A percentile compares a stretch with the other conserved stretches of the same genome.
These are phyloP conservation scores for Corythornis madagascariensis DNA, from an alignment of 2,113 vertebrate species.

Conservation along the genomic window DNA sequence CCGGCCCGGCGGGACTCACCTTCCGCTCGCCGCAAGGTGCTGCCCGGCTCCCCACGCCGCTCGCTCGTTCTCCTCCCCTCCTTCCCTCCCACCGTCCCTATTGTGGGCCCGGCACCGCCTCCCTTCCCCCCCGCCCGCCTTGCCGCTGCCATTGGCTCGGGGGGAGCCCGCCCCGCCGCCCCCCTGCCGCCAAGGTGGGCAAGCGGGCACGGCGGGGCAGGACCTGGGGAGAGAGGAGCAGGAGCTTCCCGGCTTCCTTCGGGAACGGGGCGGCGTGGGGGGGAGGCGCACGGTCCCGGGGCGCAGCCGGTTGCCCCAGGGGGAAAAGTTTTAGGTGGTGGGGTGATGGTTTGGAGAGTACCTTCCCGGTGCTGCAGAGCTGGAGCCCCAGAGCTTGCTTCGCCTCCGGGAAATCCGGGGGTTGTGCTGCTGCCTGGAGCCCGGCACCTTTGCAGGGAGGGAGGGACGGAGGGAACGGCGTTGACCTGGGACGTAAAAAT, in stretches of 20 bases:
- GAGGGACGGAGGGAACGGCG: background rate
- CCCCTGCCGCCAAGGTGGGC: background rate
- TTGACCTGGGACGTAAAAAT: background rate
- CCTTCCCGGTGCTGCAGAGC: background rate
- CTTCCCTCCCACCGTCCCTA: background rate
- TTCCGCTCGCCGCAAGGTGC: constrained; percentile 49
- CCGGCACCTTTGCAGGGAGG: background rate
- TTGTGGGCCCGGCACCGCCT: background rate
- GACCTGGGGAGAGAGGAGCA: background rate
- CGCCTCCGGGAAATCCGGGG: background rate
- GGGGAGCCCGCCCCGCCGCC: background rate
- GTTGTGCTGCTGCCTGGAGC: background rate
- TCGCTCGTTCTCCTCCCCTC: no score
- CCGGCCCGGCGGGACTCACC: constrained; percentile 10
- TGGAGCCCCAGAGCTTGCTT: background rate
- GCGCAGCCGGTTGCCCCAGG: background rate
- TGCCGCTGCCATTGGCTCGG: constrained; percentile 18
- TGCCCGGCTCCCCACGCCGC: background rate
- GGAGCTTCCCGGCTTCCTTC: background rate
- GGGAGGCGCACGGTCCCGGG: background rate
- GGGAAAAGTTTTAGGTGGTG: background rate
- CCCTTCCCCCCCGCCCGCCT: background rate
- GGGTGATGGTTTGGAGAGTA: background rate
- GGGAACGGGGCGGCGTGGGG: background rate
- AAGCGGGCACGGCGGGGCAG: background rate